Evolutionary conservation across 2,888 invertebrate genomes (phyloP).

Genomic region (Thera britannica): DNA sequence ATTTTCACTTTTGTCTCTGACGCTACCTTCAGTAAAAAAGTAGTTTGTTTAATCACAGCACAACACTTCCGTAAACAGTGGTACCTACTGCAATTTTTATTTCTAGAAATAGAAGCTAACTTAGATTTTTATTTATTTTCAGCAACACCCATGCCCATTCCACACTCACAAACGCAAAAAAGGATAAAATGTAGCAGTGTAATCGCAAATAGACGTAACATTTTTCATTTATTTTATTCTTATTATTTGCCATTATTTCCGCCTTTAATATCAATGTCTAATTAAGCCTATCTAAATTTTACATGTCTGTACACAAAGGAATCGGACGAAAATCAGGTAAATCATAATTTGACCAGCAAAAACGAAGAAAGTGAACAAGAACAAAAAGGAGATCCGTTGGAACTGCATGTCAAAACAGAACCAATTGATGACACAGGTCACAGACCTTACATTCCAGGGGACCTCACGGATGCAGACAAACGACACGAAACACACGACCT

Average conservation of each 20-base stretch:
- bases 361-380: constrained; percentile 36
- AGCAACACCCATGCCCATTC: constrained; percentile 67
- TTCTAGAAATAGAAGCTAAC: constrained; percentile 38
- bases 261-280: constrained; percentile 29
- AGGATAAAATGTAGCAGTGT: constrained; percentile 44
- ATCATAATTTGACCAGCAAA: constrained; percentile 37
- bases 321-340: constrained; percentile 45
- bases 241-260: constrained; percentile 8
- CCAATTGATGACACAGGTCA: constrained; percentile 66
- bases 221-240: constrained; percentile 7
- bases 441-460: constrained; percentile 83
- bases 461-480: constrained; percentile 80
- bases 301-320: constrained; percentile 81
- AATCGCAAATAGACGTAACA: constrained; percentile 41
- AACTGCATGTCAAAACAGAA: constrained; percentile 59
- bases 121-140: constrained; percentile 60
- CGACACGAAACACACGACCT: constrained; percentile 77
- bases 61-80: neutral
- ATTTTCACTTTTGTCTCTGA: too few species aligned
- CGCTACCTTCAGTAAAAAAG: neutral
- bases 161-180: constrained; percentile 59
- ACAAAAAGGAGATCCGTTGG: constrained; percentile 60
- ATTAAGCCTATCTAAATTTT: constrained; percentile 50
- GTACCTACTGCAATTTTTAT: neutral
- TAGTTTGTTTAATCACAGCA: neutral